Evolutionary conservation across 2,888 invertebrate species (phyloP).

Genomic region (Leptopterna dolabrata): DNA sequence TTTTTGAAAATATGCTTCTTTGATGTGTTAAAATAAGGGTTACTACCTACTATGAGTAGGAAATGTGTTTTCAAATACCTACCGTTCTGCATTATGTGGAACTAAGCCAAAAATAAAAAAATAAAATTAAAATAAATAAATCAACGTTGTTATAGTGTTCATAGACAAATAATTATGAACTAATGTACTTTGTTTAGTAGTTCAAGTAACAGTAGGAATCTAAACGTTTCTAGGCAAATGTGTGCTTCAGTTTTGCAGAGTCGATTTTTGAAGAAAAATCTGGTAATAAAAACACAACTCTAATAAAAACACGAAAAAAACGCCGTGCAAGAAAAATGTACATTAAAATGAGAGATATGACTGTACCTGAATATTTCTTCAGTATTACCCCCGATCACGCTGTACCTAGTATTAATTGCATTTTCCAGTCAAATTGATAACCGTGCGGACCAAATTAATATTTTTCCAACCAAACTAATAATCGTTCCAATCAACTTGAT

Average conservation of each 20-base stretch:
- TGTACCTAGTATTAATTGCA: too few species aligned
- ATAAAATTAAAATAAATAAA: too few species aligned
- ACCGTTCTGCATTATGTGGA: background rate
- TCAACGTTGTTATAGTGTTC: background rate
- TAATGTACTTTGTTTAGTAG: background rate
- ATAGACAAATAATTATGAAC: background rate
- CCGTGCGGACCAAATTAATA: too few species aligned
- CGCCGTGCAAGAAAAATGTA: background rate
- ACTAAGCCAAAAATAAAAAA: background rate
- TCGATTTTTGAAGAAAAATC: background rate
- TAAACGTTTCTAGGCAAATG: background rate
- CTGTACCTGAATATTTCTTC: background rate
- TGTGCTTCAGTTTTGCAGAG: background rate
- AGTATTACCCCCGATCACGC: background rate
- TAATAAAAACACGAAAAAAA: too few species aligned
- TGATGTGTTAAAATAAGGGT: background rate
- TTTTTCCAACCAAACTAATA: too few species aligned
- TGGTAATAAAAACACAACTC: background rate
- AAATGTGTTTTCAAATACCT: background rate
- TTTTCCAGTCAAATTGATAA: too few species aligned
- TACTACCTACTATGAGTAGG: background rate
- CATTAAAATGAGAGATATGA: constrained; percentile 15
- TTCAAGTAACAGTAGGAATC: background rate
- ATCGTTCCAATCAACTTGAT: too few species aligned
- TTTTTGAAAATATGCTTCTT: constrained; percentile 37